phyloP scores from a whole-genome alignment of 2,113 vertebrate species.

The Ochotona princeps region DNA sequence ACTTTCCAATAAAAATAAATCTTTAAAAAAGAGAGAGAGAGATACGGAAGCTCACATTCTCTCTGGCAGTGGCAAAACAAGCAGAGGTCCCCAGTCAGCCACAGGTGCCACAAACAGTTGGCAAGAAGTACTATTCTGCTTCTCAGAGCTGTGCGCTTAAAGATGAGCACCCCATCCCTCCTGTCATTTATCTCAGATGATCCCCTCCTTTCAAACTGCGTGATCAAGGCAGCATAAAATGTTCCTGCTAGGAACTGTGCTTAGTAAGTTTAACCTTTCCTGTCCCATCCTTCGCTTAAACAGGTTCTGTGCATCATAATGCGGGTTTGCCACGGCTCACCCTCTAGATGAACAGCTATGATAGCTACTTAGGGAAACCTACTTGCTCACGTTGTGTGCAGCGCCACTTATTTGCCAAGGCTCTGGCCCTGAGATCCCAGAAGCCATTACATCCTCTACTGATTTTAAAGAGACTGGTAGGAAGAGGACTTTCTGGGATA shows the following conservation, averaged over 20 bases:
- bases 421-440: not conserved
- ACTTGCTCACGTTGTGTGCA: not conserved
- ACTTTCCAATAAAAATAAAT: too few relatives aligned
- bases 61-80: not conserved
- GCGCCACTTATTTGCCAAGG: not conserved
- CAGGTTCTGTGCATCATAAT: rapidly evolving
- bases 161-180: not conserved
- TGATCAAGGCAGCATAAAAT: not conserved
- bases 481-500: not conserved
- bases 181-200: not conserved
- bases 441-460: not conserved
- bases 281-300: not conserved
- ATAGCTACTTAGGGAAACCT: not conserved
- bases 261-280: not conserved
- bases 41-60: not conserved
- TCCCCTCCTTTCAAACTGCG: not conserved
- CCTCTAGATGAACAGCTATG: not conserved
- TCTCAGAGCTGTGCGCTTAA: not conserved
- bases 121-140: not conserved
- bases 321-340: not conserved
- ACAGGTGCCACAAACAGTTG: not conserved
- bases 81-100: not conserved
- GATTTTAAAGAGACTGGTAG: not conserved
- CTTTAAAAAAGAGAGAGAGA: too few relatives aligned
- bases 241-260: not conserved